Conservation (phyloP, 2,113 vertebrate genomes). For the Fukomys damarensis region DNA sequence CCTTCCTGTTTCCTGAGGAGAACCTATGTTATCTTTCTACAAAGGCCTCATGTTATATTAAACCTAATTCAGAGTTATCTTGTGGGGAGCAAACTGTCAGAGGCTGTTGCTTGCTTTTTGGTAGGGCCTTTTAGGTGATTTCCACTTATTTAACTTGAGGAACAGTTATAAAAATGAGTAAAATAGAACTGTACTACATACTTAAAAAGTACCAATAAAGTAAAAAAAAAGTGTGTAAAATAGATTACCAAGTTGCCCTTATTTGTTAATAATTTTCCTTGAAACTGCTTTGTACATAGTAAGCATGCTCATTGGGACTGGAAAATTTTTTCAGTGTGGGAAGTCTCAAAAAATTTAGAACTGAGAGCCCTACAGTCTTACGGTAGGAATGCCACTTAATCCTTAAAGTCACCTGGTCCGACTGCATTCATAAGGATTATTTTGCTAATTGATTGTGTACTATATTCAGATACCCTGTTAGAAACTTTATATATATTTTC, state of each 20-base stretch:
- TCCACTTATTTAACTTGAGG: slow-evolving; percentile 16
- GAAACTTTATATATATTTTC: background rate
- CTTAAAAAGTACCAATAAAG: too few relatives aligned
- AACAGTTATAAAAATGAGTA: background rate
- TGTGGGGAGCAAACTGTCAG: background rate
- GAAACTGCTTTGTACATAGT: background rate
- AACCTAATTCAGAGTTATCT: background rate
- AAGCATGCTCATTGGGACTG: background rate
- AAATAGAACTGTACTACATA: too few relatives aligned
- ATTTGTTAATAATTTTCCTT: slow-evolving; percentile 11
- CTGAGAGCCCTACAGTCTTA: background rate
- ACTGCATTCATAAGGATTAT: background rate
- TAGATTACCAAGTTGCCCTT: background rate
- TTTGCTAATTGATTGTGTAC: background rate
- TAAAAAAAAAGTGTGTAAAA: background rate
- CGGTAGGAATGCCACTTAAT: background rate
- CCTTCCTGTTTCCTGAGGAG: background rate
- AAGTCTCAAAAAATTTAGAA: slow-evolving; percentile 1
- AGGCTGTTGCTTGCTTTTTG: background rate
- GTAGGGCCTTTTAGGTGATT: background rate
- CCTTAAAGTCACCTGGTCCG: background rate
- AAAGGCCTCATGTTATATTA: background rate
- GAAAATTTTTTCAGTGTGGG: background rate
- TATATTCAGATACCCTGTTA: background rate
- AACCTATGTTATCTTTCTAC: background rate